Percentiles rank a stretch among this genome's conserved stretches.
Conservation (phyloP, 2,888 invertebrate species). For the Drosophila setosimentum region DNA sequence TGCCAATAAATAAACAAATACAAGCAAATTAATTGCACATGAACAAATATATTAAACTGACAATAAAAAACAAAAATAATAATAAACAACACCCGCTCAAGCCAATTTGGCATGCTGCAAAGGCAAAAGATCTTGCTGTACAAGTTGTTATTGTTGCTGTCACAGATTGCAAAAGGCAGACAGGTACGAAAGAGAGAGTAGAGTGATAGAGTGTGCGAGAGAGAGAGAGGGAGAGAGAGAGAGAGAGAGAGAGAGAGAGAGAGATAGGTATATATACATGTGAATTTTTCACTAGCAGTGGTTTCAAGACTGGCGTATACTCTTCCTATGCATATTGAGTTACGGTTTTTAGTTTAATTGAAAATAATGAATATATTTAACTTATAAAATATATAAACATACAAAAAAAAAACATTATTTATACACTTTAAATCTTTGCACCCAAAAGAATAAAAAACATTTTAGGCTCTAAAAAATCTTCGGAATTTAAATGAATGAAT, state of each 20-base stretch:
- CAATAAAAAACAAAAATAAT: slow-evolving; percentile 22
- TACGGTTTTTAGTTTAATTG: neutral
- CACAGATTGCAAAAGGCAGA: neutral
- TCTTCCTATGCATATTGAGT: neutral
- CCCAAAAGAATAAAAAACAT: neutral
- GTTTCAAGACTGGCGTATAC: neutral
- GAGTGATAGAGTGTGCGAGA: neutral
- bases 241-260: neutral
- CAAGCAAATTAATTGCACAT: neutral
- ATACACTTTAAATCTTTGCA: neutral
- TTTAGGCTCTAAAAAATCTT: neutral
- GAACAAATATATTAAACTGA: slow-evolving; percentile 50
- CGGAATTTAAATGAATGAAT: neutral
- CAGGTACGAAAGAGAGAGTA: neutral
- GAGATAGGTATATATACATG: neutral
- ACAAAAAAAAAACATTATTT: neutral
- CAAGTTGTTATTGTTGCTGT: slow-evolving; percentile 4
- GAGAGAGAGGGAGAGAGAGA: neutral
- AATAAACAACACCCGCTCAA: slow-evolving; percentile 66
- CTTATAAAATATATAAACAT: neutral
- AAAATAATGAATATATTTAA: neutral
- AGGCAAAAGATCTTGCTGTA: slow-evolving; percentile 19
- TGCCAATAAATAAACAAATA: slow-evolving; percentile 51
- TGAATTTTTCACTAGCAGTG: neutral
- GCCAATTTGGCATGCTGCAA: slow-evolving; percentile 16